Evolutionary conservation across 2,113 vertebrate species (phyloP).

Genomic region (Danionella cerebrum): DNA sequence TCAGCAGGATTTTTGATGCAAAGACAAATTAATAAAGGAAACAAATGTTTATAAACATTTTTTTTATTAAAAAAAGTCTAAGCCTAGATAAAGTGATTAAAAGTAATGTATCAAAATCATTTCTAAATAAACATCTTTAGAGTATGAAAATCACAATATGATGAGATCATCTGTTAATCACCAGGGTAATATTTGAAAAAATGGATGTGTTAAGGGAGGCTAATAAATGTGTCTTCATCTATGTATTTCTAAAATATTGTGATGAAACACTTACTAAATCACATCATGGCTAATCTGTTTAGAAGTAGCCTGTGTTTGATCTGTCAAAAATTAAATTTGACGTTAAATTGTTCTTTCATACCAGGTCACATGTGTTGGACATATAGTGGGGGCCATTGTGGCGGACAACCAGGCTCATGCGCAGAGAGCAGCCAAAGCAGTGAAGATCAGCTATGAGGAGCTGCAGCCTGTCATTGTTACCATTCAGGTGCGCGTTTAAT

Average conservation of each 20-base stretch:
- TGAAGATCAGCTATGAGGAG: constrained; percentile 84
- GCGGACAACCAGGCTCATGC: constrained; percentile 84
- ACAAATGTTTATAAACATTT: no score
- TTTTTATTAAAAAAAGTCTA: no score
- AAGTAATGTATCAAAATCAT: neutral
- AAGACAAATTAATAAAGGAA: no score
- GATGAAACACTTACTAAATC: neutral
- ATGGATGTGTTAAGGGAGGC: no score
- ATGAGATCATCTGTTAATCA: no score
- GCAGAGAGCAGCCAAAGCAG: constrained; percentile 76
- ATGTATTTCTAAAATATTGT: no score
- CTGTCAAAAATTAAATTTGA: neutral
- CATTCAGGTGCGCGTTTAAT: constrained; percentile 73
- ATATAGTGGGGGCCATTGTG: constrained; percentile 84
- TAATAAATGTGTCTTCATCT: no score
- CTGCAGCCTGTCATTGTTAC: constrained; percentile 74
- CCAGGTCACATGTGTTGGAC: constrained; percentile 91
- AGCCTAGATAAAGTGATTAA: no score
- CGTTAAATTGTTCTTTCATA: constrained; percentile 4
- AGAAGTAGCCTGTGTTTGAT: neutral
- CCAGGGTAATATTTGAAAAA: no score
- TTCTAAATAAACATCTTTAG: neutral
- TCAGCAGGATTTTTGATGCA: no score
- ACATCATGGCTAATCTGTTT: neutral
- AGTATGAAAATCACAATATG: neutral